A percentile compares a stretch with the other conserved stretches of the same genome.
phyloP scores from a whole-genome alignment of 2,797 vertebrate species.

The Gobionotothen gibberifrons region DNA sequence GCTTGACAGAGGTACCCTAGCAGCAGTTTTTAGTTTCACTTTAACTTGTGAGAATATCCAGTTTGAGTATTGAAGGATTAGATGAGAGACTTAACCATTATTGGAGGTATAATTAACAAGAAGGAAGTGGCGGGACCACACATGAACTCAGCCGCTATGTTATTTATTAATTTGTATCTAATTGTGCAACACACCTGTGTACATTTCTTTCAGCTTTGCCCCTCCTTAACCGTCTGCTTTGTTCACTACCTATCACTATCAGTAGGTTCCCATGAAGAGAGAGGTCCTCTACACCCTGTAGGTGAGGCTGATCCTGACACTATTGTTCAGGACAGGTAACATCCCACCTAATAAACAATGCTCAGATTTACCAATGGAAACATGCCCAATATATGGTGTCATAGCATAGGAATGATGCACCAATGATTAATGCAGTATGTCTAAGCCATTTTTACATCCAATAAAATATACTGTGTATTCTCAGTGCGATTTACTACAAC shows the following conservation, averaged over 20 bases:
- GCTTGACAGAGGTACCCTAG: not conserved
- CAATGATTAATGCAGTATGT: too few species aligned
- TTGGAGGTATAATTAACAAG: slow-evolving; percentile 16
- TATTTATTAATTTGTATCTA: slow-evolving; percentile 18
- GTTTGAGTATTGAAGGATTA: slow-evolving; percentile 1
- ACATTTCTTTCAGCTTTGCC: slow-evolving; percentile 14
- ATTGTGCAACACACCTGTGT: slow-evolving; percentile 26
- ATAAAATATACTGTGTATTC: too few species aligned
- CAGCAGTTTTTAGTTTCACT: not conserved
- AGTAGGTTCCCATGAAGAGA: slow-evolving; percentile 19
- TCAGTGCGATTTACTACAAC: too few species aligned
- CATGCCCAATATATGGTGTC: too few species aligned
- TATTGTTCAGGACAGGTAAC: not conserved
- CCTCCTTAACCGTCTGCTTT: slow-evolving; percentile 27
- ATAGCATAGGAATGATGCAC: too few species aligned
- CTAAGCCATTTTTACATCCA: too few species aligned
- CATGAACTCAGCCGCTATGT: slow-evolving; percentile 28
- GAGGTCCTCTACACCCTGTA: slow-evolving; percentile 17
- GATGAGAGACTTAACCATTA: not conserved
- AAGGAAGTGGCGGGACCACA: slow-evolving; percentile 19
- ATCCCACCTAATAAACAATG: not conserved
- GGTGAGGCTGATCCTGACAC: slow-evolving; percentile 20
- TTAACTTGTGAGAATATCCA: slow-evolving; percentile 8
- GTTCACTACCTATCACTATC: slow-evolving; percentile 17
- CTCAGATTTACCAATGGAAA: not conserved